Percentiles rank a stretch among this genome's conserved stretches.
phyloP scores from a whole-genome alignment of 2,888 invertebrate genomes.

The Boloria selene region DNA sequence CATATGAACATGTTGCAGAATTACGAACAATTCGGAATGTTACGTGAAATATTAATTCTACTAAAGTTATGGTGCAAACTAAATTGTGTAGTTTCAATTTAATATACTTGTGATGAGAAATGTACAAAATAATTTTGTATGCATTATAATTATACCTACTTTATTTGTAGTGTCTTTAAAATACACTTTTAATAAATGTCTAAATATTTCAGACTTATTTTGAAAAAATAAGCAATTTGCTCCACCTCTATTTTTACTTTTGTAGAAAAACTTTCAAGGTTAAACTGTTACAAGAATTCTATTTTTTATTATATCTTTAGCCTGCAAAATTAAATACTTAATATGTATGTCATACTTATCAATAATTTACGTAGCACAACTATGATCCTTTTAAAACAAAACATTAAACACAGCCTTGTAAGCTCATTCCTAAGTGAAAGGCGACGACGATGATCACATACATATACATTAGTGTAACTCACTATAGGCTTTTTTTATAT shows the following conservation, averaged over 20 bases:
- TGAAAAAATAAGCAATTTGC: too few relatives aligned
- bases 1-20: constrained; percentile 27
- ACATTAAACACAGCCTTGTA: constrained; percentile 61
- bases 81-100: background rate
- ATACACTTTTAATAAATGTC: too few relatives aligned
- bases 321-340: background rate
- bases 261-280: too few relatives aligned
- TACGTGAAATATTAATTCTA: constrained; percentile 12
- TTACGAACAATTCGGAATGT: constrained; percentile 21
- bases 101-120: background rate
- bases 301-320: background rate
- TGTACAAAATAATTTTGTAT: too few relatives aligned
- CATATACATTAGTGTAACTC: constrained; percentile 47
- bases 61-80: background rate
- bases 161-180: too few relatives aligned
- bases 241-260: too few relatives aligned
- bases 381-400: constrained; percentile 25
- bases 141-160: too few relatives aligned
- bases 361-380: constrained; percentile 7
- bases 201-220: too few relatives aligned
- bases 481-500: constrained; percentile 27
- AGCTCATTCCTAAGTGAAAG: constrained; percentile 76
- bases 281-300: too few relatives aligned
- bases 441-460: constrained; percentile 46
- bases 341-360: constrained; percentile 5